A percentile compares a stretch with the other conserved stretches of the same genome.
These are phyloP conservation scores for Manacus vitellinus DNA, from an alignment of 2,113 vertebrate species.

Conservation along the genomic window DNA sequence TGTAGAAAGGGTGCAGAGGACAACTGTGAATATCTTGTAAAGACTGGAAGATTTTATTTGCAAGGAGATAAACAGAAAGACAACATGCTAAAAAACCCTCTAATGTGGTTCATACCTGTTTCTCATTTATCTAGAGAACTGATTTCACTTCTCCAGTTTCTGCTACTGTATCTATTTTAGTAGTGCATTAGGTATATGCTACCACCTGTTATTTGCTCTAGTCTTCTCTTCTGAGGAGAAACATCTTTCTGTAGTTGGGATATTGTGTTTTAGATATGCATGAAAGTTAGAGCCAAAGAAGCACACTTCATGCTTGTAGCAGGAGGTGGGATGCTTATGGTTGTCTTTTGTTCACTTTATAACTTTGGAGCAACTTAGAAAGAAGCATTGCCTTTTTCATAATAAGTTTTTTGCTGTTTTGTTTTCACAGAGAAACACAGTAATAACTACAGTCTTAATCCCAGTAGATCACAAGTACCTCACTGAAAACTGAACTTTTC, in stretches of 20 bases:
- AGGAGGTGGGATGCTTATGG: background rate
- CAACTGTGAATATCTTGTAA: background rate
- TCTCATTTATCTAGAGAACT: background rate
- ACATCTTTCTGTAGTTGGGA: background rate
- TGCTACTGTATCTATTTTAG: background rate
- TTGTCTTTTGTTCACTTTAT: background rate
- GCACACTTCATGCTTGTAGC: background rate
- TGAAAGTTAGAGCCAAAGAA: background rate
- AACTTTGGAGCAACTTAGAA: background rate
- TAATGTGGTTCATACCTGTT: background rate
- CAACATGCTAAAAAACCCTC: background rate
- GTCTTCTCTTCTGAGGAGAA: background rate
- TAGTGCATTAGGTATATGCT: background rate
- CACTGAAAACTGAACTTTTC: background rate
- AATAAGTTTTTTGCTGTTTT: background rate
- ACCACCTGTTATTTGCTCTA: background rate
- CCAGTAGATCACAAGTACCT: background rate
- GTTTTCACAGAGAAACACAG: background rate
- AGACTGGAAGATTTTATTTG: background rate
- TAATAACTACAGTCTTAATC: background rate
- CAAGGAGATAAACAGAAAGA: background rate
- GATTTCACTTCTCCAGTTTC: background rate
- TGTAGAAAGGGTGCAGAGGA: background rate
- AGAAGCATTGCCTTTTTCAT: background rate
- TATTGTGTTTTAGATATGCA: background rate